Evolutionary conservation across 2,888 invertebrate genomes (phyloP).

Genomic region (Eugnorisma glareosa): DNA sequence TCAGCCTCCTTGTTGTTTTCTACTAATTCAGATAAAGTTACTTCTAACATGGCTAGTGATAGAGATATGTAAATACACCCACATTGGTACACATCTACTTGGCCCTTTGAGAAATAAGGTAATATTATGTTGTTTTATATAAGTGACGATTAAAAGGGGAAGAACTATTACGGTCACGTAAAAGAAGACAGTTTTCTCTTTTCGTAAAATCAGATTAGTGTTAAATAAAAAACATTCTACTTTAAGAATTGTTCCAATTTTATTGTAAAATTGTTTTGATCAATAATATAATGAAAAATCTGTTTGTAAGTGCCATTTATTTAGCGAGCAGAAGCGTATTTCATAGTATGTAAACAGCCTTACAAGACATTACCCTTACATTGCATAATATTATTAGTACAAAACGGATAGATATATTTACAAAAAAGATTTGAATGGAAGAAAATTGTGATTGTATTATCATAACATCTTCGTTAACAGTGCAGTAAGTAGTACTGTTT

Average conservation of each 20-base stretch:
- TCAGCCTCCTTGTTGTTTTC: too few relatives aligned
- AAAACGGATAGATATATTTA: conserved; percentile 5
- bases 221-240: background rate
- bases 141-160: too few relatives aligned
- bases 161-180: background rate
- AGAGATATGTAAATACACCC: too few relatives aligned
- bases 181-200: background rate
- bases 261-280: conserved; percentile 9
- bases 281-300: background rate
- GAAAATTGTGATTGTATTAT: background rate
- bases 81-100: background rate
- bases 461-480: background rate
- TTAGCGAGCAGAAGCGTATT: background rate
- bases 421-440: background rate
- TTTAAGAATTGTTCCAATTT: background rate
- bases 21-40: too few relatives aligned
- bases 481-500: background rate
- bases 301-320: background rate
- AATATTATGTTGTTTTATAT: background rate
- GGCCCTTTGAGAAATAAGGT: background rate
- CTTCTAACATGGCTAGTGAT: too few relatives aligned
- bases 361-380: background rate
- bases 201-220: background rate
- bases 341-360: background rate
- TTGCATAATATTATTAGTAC: background rate